Evolutionary conservation across 2,797 vertebrate genomes (phyloP).

Genomic region (Acipenser transmontanus): DNA sequence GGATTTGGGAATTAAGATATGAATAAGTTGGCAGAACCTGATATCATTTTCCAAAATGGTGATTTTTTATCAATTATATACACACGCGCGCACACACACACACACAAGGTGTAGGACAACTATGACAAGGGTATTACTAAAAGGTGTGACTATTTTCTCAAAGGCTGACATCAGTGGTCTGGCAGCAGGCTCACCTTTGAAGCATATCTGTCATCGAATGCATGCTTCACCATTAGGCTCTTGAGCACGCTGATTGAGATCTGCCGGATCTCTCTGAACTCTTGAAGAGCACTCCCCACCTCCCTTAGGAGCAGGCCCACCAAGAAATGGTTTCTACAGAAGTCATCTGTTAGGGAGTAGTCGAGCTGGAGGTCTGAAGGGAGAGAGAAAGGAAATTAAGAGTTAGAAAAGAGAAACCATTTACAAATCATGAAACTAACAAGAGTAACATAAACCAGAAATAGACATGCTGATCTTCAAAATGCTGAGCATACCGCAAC

Average conservation of each 20-base stretch:
- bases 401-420: slow-evolving; percentile 15
- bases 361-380: slow-evolving; percentile 86
- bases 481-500: too few relatives aligned
- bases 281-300: slow-evolving; percentile 84
- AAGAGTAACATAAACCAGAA: background rate
- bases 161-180: too few relatives aligned
- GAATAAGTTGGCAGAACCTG: too few relatives aligned
- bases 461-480: background rate
- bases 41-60: too few relatives aligned
- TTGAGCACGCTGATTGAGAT: slow-evolving; percentile 88
- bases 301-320: slow-evolving; percentile 87
- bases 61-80: too few relatives aligned
- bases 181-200: slow-evolving; percentile 65
- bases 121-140: too few relatives aligned
- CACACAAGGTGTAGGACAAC: too few relatives aligned
- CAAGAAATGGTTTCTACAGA: slow-evolving; percentile 95
- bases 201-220: slow-evolving; percentile 86
- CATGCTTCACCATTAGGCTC: slow-evolving; percentile 91
- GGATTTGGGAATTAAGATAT: too few relatives aligned
- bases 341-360: slow-evolving; percentile 90
- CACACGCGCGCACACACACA: too few relatives aligned
- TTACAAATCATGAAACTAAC: background rate
- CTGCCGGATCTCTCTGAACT: slow-evolving; percentile 81
- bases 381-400: slow-evolving; percentile 26
- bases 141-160: too few relatives aligned